Evolutionary conservation across 2,888 invertebrate species (phyloP).

Genomic region (Trilocha varians): DNA sequence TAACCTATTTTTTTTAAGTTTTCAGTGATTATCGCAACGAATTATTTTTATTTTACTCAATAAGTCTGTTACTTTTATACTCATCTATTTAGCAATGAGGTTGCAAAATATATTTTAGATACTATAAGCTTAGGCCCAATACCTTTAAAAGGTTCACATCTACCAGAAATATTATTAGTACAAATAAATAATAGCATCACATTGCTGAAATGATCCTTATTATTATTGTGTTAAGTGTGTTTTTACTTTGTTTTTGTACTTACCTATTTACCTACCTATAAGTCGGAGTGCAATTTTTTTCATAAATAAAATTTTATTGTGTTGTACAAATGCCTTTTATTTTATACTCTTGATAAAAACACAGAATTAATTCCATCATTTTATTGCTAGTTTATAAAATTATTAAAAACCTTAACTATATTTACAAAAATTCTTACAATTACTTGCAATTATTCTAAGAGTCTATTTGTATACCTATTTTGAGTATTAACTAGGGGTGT

Average conservation of each 20-base stretch:
- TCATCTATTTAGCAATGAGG: neutral
- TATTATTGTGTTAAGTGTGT: conserved; percentile 19
- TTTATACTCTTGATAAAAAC: neutral
- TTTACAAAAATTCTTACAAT: neutral
- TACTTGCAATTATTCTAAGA: neutral
- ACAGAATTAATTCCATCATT: too few species aligned
- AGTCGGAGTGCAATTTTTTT: conserved; percentile 32
- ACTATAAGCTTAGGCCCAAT: too few species aligned
- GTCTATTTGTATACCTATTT: neutral
- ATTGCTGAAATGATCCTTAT: neutral
- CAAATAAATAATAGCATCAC: conserved; percentile 10
- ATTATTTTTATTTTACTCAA: neutral
- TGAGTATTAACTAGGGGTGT: neutral
- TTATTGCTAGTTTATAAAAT: too few species aligned
- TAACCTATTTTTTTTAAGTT: conserved; percentile 17
- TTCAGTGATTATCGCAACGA: conserved; percentile 11
- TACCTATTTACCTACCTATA: too few species aligned
- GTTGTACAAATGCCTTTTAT: conserved; percentile 4
- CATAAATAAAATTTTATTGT: conserved; percentile 14
- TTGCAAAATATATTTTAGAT: conserved; percentile 5
- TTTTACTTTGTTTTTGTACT: conserved; percentile 20
- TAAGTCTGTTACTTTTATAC: conserved; percentile 1
- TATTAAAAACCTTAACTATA: neutral
- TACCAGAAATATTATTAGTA: too few species aligned
- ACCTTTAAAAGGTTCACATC: too few species aligned